Conservation (phyloP, 2,797 vertebrate species). For the Oreortyx pictus region DNA sequence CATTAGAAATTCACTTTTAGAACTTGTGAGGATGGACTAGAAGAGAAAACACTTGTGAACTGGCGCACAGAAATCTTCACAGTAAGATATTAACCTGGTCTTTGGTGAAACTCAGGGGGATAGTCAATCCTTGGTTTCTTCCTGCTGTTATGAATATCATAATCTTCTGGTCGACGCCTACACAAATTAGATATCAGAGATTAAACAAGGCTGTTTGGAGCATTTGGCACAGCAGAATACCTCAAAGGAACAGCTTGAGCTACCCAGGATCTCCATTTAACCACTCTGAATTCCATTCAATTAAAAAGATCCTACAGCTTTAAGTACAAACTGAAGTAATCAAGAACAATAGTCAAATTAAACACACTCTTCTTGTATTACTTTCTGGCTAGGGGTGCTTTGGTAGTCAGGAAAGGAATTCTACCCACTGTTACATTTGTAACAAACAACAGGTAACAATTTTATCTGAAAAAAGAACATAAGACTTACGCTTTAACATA, state of each 20-base stretch:
- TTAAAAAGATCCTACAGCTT: slow-evolving; percentile 43
- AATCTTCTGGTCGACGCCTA: slow-evolving; percentile 99
- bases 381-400: not conserved
- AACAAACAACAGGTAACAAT: not conserved
- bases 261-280: slow-evolving; percentile 23
- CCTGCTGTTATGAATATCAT: slow-evolving; percentile 97
- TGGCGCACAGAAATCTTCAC: slow-evolving; percentile 72
- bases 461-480: not conserved
- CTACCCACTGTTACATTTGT: not conserved
- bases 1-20: not conserved
- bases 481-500: not conserved
- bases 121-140: slow-evolving; percentile 97
- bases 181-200: slow-evolving; percentile 91
- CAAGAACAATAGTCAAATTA: not conserved
- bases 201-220: slow-evolving; percentile 84
- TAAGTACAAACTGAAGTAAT: slow-evolving; percentile 27
- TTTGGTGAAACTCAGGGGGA: slow-evolving; percentile 94
- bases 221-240: slow-evolving; percentile 67
- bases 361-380: not conserved
- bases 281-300: not conserved
- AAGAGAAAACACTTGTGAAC: slow-evolving; percentile 38
- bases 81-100: slow-evolving; percentile 94
- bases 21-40: not conserved
- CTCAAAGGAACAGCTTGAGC: slow-evolving; percentile 64
- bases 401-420: not conserved